phyloP scores from a whole-genome alignment of 2,113 vertebrate species.

The Maccullochella peelii region DNA sequence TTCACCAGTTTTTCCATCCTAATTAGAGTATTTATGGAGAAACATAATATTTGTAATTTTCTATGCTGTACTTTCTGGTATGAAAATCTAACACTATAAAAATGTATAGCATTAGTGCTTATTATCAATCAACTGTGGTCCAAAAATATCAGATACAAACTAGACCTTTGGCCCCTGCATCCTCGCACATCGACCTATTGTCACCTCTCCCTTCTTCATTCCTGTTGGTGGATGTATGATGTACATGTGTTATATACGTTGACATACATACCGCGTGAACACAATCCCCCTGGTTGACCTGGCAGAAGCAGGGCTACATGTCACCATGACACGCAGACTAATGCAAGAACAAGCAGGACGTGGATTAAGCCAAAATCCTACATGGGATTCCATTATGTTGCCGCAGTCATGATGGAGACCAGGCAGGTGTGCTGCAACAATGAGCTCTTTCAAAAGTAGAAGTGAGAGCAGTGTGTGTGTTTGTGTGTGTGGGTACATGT shows the following conservation, averaged over 20 bases:
- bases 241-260: slow-evolving; percentile 54
- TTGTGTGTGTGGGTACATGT: background rate
- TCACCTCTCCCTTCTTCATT: slow-evolving; percentile 52
- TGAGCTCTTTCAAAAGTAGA: slow-evolving; percentile 57
- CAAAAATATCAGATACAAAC: slow-evolving; percentile 11
- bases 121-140: slow-evolving; percentile 10
- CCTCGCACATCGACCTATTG: slow-evolving; percentile 31
- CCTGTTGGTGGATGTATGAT: slow-evolving; percentile 14
- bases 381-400: slow-evolving; percentile 57
- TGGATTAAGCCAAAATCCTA: slow-evolving; percentile 71
- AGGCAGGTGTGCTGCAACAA: slow-evolving; percentile 75
- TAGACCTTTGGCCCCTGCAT: slow-evolving; percentile 38
- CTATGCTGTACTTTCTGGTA: background rate
- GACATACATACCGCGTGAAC: slow-evolving; percentile 45
- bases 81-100: background rate
- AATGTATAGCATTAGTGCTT: background rate
- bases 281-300: slow-evolving; percentile 29
- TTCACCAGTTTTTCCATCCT: background rate
- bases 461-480: slow-evolving; percentile 5
- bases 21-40: background rate
- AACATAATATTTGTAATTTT: background rate
- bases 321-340: slow-evolving; percentile 70
- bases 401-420: slow-evolving; percentile 52
- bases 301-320: slow-evolving; percentile 51
- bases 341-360: slow-evolving; percentile 73